These are phyloP conservation scores for Eucriotettix oculatus DNA, from an alignment of 2,888 invertebrate genomes.

Conservation along the genomic window DNA sequence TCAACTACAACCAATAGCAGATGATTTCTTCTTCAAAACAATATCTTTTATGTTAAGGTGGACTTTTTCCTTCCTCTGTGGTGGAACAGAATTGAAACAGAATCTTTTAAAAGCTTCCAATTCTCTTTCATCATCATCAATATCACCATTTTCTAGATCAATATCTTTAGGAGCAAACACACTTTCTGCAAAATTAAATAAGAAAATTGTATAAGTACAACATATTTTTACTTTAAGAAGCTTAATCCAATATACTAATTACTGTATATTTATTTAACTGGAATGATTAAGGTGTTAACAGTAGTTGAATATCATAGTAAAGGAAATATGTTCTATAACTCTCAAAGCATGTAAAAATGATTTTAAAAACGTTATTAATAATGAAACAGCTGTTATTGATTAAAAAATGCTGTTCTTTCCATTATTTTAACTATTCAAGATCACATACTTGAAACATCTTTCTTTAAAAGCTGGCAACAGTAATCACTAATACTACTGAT, in stretches of 20 bases:
- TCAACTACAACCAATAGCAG: conserved; percentile 13
- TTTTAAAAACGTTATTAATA: too few species aligned
- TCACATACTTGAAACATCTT: too few species aligned
- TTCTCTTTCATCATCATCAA: conserved; percentile 66
- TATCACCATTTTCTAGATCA: conserved; percentile 57
- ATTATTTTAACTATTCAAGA: too few species aligned
- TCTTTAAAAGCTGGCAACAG: too few species aligned
- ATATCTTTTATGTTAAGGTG: conserved; percentile 67
- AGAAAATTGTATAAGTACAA: neutral
- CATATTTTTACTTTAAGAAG: neutral
- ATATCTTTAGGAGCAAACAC: conserved; percentile 67
- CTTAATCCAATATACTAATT: neutral
- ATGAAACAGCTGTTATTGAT: too few species aligned
- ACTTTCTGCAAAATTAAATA: conserved; percentile 30
- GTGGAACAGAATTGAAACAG: conserved; percentile 67
- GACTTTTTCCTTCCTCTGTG: conserved; percentile 57
- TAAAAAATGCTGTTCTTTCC: too few species aligned
- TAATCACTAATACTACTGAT: too few species aligned
- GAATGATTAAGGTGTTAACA: neutral
- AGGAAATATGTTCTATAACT: too few species aligned
- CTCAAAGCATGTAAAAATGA: too few species aligned
- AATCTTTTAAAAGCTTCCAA: conserved; percentile 77
- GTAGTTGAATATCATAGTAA: neutral
- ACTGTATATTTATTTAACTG: neutral
- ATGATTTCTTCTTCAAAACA: conserved; percentile 41